phyloP scores from a whole-genome alignment of 2,113 vertebrate genomes.

The Pitta sordida region DNA sequence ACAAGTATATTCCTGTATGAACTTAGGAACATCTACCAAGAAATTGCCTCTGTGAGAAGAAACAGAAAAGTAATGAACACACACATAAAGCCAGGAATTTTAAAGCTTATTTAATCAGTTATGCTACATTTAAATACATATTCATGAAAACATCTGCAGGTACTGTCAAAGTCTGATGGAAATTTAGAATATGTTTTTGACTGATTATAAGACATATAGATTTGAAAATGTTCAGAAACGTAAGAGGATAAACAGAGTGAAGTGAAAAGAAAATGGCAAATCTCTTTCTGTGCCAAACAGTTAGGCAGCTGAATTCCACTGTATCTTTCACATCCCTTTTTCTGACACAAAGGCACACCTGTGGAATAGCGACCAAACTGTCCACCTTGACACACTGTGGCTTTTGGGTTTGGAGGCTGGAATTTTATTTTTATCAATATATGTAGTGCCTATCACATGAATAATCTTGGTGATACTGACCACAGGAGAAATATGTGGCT shows the following conservation, averaged over 20 bases:
- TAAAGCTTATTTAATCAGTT: not conserved
- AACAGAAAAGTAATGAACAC: not conserved
- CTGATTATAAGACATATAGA: not conserved
- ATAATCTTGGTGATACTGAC: not conserved
- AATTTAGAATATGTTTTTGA: not conserved
- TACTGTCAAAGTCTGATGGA: not conserved
- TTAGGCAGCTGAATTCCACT: not conserved
- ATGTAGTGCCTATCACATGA: not conserved
- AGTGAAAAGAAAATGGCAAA: not conserved
- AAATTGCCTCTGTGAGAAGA: not conserved
- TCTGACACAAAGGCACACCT: not conserved
- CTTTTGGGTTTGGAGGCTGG: not conserved
- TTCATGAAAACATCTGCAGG: conserved; percentile 17
- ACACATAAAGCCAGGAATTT: not conserved
- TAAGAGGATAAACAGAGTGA: not conserved
- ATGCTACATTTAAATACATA: conserved; percentile 18
- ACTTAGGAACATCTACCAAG: not conserved
- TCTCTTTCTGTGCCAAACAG: not conserved
- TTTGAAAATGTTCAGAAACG: not conserved
- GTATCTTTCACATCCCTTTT: not conserved
- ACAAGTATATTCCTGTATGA: not conserved
- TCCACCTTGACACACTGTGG: not conserved
- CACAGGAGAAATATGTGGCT: not conserved
- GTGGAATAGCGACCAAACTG: not conserved
- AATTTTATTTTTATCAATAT: not conserved